phyloP scores from a whole-genome alignment of 2,113 vertebrate genomes.

The Chaenocephalus aceratus region DNA sequence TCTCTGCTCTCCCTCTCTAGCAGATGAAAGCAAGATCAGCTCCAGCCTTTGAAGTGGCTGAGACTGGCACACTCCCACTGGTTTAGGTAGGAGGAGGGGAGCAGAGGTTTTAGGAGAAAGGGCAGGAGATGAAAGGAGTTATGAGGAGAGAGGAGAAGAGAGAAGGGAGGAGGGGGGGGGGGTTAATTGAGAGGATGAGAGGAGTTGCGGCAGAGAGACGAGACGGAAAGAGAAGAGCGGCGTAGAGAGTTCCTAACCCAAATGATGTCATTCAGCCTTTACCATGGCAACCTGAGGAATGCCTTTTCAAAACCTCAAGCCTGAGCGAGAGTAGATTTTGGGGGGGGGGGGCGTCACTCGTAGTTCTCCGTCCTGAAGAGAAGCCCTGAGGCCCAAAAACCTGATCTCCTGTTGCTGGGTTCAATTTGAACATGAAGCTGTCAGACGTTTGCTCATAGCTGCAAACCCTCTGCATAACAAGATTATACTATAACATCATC shows the following conservation, averaged over 20 bases:
- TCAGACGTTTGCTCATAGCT: conserved; percentile 11
- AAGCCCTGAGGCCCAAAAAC: conserved; percentile 49
- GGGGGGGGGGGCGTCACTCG: conserved; percentile 23
- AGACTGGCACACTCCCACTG: conserved; percentile 76
- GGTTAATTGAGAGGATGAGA: conserved; percentile 74
- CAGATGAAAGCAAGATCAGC: conserved; percentile 81
- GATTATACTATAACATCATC: not conserved
- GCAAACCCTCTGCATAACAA: not conserved
- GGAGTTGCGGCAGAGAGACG: conserved; percentile 41
- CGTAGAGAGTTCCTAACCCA: conserved; percentile 63
- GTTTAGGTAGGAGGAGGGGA: conserved; percentile 66
- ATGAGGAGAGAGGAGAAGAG: conserved; percentile 46
- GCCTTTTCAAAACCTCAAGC: conserved; percentile 67
- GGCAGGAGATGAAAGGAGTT: conserved; percentile 74
- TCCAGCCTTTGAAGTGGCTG: conserved; percentile 77
- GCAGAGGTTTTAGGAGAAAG: conserved; percentile 76
- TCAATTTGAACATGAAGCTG: conserved; percentile 45
- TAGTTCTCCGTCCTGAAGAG: conserved; percentile 34
- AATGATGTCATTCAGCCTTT: conserved; percentile 77
- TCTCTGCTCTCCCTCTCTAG: conserved; percentile 46
- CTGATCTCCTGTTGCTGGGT: conserved; percentile 33
- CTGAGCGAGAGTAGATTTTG: conserved; percentile 20
- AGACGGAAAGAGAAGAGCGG: conserved; percentile 37
- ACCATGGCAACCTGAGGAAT: conserved; percentile 82
- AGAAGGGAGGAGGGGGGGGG: conserved; percentile 32